Evolutionary conservation across 2,113 vertebrate species (phyloP).

Genomic region (Gallinago jamesoni): DNA sequence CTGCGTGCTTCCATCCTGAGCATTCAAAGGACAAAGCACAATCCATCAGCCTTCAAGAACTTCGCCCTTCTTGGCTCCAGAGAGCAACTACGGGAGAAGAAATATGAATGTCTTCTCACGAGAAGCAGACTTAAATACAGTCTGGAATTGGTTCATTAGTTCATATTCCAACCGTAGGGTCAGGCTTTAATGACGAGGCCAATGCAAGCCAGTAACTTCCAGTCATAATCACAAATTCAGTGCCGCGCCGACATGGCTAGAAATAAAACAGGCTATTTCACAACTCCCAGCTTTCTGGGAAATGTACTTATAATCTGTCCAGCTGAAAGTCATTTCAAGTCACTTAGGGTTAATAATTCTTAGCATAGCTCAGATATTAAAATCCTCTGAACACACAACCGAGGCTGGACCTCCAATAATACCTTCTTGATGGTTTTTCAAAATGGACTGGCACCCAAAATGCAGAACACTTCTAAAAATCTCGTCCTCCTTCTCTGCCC

Average conservation of each 20-base stretch:
- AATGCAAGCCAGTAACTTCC: conserved; percentile 41
- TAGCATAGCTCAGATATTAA: background rate
- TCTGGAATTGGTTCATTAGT: conserved; percentile 33
- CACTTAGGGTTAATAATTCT: background rate
- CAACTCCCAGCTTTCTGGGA: conserved; percentile 14
- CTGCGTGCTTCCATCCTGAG: background rate
- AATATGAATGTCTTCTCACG: background rate
- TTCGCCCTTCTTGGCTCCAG: background rate
- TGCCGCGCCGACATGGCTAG: background rate
- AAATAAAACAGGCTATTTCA: conserved; percentile 1
- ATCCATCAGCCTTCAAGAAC: background rate
- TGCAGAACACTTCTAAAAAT: background rate
- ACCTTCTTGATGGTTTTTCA: background rate
- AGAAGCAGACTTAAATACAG: conserved; percentile 4
- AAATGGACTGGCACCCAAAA: background rate
- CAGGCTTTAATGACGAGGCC: conserved; percentile 41
- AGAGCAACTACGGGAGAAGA: background rate
- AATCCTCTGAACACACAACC: background rate
- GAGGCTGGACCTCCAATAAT: background rate
- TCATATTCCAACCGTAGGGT: background rate
- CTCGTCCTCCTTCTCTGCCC: background rate
- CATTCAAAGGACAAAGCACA: background rate
- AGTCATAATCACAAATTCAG: conserved; percentile 31
- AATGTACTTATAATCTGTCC: background rate
- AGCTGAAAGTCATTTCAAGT: background rate